Percentiles rank a stretch among this genome's conserved stretches.
Conservation (phyloP, 2,888 invertebrate species). For the Drosophila sordidapex region DNA sequence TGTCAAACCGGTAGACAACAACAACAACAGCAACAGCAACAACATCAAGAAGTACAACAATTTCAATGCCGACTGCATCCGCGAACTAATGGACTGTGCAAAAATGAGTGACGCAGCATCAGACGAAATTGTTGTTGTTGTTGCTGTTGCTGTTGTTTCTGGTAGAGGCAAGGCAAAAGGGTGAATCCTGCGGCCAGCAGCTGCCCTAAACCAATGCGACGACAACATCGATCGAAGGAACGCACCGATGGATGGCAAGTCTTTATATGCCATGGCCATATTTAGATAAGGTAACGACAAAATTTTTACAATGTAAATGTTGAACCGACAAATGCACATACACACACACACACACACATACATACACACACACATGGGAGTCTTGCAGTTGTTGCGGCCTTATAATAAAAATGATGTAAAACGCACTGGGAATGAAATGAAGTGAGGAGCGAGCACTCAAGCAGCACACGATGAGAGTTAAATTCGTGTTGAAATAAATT, state of each 20-base stretch:
- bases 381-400: slow-evolving; percentile 13
- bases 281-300: slow-evolving; percentile 78
- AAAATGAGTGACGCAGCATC: slow-evolving; percentile 78
- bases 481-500: slow-evolving; percentile 81
- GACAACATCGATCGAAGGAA: slow-evolving; percentile 32
- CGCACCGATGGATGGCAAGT: slow-evolving; percentile 51
- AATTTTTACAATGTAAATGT: slow-evolving; percentile 71
- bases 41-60: slow-evolving; percentile 44
- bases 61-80: slow-evolving; percentile 74
- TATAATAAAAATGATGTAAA: slow-evolving; percentile 72
- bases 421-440: slow-evolving; percentile 57
- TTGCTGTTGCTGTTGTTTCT: not conserved
- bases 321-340: slow-evolving; percentile 31
- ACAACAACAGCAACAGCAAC: slow-evolving; percentile 46
- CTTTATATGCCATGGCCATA: slow-evolving; percentile 78
- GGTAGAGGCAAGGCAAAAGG: slow-evolving; percentile 12
- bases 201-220: slow-evolving; percentile 42
- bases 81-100: slow-evolving; percentile 79
- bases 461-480: slow-evolving; percentile 75
- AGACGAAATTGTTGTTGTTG: slow-evolving; percentile 19
- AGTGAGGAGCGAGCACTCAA: slow-evolving; percentile 58
- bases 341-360: slow-evolving; percentile 16
- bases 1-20: slow-evolving; percentile 71
- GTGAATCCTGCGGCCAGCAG: slow-evolving; percentile 53
- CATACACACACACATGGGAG: not conserved